A percentile compares a stretch with the other conserved stretches of the same genome.
Conservation (phyloP, 1,140 invertebrate species). For the Brachionus paranguensis region DNA sequence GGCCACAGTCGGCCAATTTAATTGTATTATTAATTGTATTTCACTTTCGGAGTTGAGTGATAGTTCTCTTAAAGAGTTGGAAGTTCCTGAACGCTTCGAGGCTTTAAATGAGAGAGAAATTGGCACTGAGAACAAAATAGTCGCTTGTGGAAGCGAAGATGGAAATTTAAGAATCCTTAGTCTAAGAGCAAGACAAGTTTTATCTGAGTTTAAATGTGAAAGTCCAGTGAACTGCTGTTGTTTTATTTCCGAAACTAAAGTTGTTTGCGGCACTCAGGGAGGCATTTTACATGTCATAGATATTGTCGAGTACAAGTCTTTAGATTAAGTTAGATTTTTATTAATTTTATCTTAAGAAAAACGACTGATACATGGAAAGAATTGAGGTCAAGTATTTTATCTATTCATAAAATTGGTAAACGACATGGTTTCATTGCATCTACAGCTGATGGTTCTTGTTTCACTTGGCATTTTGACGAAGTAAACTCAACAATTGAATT, state of each 20-base stretch:
- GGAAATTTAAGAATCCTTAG: constrained; percentile 59
- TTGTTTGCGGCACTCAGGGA: constrained; percentile 54
- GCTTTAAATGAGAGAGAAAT: constrained; percentile 60
- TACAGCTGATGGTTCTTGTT: constrained; percentile 60
- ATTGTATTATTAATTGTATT: constrained; percentile 38
- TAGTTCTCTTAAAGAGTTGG: background rate
- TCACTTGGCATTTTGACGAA: constrained; percentile 48
- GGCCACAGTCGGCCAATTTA: constrained; percentile 53
- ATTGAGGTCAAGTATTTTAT: constrained; percentile 21
- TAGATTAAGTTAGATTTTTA: background rate
- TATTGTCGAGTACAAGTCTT: constrained; percentile 43
- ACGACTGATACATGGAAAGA: constrained; percentile 4
- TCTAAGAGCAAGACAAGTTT: constrained; percentile 49
- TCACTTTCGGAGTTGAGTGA: constrained; percentile 28
- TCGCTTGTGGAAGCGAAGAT: constrained; percentile 64
- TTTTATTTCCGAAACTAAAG: constrained; percentile 48
- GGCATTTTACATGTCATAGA: constrained; percentile 51
- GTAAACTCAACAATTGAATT: constrained; percentile 58
- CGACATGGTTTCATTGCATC: constrained; percentile 2
- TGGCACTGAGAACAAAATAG: constrained; percentile 63
- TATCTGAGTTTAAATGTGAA: constrained; percentile 47
- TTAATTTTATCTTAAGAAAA: background rate
- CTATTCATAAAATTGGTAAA: background rate
- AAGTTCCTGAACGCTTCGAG: background rate
- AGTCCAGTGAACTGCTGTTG: constrained; percentile 57